Base-by-base conservation (phyloP, 2,888 invertebrate genomes). In the Agriopis marginaria region DNA sequence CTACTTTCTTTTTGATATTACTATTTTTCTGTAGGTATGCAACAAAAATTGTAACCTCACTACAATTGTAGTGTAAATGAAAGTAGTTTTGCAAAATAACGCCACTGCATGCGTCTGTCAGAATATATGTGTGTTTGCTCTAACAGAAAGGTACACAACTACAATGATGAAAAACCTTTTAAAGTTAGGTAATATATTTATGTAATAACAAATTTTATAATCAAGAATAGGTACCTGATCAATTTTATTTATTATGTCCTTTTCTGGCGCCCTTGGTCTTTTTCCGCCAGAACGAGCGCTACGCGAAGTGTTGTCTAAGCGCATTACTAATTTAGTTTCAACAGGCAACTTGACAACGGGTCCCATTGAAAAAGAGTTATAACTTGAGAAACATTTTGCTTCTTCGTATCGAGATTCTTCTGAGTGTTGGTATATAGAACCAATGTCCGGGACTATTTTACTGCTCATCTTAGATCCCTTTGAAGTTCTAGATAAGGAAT, bases 281-380 rank as follows among this genome's bases (percentile, higher is more conserved):
- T 73, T 83, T 12, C 10, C 39, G 14, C 14, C 9, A 6, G 75
- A 10, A 53, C 71, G 75, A 23, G 75, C 14, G 55, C 62, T 58
- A 3, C 72, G 14, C 5, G 62, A 44, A 40, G 70, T 63, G 44
- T 68, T 63, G 50, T 85, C 86, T 54, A 86, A 10, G 50, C 85
- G 84, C 92, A 93, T 89, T 10, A 92, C 80, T 45, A 88, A 71
- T 76, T 87, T 87, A 0, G 86, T 78, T 53, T 88, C 86, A 9
- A 80, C 70, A 4, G 93, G 93, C 70, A 93, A 74, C 69, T 85
- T 89, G 8, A 92, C 77, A 8, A 92, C 87, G 0, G 91, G 90
- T 0, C 89, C 90, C 44, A 80, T 72, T 42, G 84, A 77, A 47
- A 74, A 76, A 3, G 77, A 76, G 56, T 81, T 81, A 54, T 73